Evolutionary conservation across 2,797 vertebrate species (phyloP).

Genomic region (Toxotes lorentzi): DNA sequence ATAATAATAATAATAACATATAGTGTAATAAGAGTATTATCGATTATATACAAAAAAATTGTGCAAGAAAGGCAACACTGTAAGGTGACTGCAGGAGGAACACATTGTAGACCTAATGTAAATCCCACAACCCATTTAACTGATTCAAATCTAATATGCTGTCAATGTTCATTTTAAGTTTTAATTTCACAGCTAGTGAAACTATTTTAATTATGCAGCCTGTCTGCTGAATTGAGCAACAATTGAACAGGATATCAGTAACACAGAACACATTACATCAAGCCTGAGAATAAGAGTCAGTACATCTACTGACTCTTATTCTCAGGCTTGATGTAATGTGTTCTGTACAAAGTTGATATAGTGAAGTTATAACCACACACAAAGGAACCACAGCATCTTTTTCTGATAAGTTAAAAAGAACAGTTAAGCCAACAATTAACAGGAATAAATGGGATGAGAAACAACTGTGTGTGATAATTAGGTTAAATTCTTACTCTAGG

Average conservation of each 20-base stretch:
- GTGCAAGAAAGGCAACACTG: conserved; percentile 31
- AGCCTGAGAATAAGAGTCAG: background rate
- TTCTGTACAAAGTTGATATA: background rate
- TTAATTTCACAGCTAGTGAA: background rate
- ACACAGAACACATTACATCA: background rate
- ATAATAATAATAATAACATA: no score
- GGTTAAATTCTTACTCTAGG: background rate
- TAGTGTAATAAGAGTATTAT: conserved; percentile 10
- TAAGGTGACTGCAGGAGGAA: background rate
- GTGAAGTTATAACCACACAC: background rate
- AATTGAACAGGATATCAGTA: background rate
- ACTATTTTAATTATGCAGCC: background rate
- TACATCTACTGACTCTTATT: background rate
- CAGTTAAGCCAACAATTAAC: background rate
- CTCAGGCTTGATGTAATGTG: background rate
- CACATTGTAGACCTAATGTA: background rate
- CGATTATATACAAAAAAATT: conserved; percentile 23
- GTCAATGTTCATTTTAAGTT: background rate
- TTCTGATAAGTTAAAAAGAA: background rate
- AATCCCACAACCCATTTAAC: background rate
- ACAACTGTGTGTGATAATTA: no score
- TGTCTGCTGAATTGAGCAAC: background rate
- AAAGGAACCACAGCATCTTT: background rate
- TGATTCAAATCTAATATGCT: conserved; percentile 7
- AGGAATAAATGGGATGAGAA: background rate